A percentile compares a stretch with the other conserved stretches of the same genome.
phyloP scores from a whole-genome alignment of 2,797 vertebrate genomes.

The Peromyscus aztecus region DNA sequence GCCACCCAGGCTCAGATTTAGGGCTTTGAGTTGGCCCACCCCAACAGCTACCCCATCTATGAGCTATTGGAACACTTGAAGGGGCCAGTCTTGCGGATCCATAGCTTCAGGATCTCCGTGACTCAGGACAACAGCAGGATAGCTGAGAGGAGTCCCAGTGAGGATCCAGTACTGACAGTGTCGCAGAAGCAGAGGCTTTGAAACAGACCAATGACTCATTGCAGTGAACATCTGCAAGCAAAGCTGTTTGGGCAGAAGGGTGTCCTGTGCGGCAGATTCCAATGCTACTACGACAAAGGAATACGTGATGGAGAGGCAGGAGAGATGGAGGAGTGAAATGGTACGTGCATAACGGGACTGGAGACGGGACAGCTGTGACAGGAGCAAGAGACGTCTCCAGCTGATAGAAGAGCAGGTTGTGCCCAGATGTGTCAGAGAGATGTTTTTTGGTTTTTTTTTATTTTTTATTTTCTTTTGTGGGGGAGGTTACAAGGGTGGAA shows the following conservation, averaged over 20 bases:
- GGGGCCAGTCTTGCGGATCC: no score
- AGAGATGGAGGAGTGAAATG: neutral
- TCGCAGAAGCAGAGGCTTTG: neutral
- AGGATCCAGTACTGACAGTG: no score
- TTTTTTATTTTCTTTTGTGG: neutral
- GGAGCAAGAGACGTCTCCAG: neutral
- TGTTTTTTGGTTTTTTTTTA: neutral
- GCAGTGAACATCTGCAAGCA: neutral
- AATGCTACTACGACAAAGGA: neutral
- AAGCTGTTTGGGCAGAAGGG: neutral
- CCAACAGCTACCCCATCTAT: no score
- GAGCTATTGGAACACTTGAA: no score
- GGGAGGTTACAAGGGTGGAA: neutral
- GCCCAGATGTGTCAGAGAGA: neutral
- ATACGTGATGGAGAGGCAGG: neutral
- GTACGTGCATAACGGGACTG: neutral
- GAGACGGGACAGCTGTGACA: neutral
- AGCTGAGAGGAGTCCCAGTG: neutral
- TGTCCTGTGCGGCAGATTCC: neutral
- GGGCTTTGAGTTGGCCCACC: no score
- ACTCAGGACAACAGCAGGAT: neutral
- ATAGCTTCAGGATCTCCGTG: no score
- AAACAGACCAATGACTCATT: neutral
- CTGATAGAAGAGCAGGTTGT: neutral
- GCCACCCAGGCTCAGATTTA: no score